phyloP scores from a whole-genome alignment of 2,888 invertebrate species.

The Parnassius smintheus region DNA sequence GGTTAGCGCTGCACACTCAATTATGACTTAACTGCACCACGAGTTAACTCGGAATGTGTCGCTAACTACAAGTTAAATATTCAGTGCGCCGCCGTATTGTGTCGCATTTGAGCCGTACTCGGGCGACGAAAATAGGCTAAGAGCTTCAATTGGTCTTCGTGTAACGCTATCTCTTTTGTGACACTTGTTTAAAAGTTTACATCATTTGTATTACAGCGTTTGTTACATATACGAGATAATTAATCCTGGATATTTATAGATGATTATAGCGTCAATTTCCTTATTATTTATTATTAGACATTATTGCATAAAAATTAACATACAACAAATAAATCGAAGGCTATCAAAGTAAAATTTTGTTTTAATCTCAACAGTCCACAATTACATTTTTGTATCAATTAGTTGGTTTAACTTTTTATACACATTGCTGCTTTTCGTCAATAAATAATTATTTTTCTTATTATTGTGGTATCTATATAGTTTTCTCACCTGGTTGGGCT shows the following conservation, averaged over 20 bases:
- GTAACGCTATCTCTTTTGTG: conserved; percentile 19
- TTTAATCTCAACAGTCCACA: no score
- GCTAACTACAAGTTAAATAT: conserved; percentile 64
- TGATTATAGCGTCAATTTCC: no score
- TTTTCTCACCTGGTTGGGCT: no score
- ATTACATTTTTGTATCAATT: no score
- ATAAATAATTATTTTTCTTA: no score
- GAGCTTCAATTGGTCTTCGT: conserved; percentile 32
- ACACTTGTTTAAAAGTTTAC: neutral
- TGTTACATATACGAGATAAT: neutral
- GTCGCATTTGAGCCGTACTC: conserved; percentile 33
- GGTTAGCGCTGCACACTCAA: conserved; percentile 49
- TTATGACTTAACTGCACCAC: conserved; percentile 55
- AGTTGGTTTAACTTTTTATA: no score
- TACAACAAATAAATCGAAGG: no score
- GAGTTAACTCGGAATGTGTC: conserved; percentile 48
- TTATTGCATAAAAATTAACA: no score
- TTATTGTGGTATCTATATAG: no score
- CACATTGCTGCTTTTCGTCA: no score
- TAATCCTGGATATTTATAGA: neutral
- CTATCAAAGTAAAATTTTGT: no score
- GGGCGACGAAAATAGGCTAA: conserved; percentile 34
- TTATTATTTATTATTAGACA: no score
- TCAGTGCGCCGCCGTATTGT: conserved; percentile 44
- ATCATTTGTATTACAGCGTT: neutral